phyloP scores from a whole-genome alignment of 2,113 vertebrate species.

The Notothenia rossii region DNA sequence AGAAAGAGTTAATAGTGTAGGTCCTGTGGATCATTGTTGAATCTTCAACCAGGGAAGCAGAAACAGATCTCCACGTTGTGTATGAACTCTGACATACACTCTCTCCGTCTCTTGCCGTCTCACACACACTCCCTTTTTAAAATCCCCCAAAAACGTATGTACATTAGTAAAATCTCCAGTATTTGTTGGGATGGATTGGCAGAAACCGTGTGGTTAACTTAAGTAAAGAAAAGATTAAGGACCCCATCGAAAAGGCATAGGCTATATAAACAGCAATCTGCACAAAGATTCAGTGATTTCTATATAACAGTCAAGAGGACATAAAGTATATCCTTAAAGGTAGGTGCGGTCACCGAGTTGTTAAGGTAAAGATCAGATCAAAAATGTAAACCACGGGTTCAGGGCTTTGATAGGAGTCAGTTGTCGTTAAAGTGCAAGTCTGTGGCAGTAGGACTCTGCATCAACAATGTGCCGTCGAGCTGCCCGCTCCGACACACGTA shows the following conservation, averaged over 20 bases:
- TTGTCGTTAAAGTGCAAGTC: conserved; percentile 88
- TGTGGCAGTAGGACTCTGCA: conserved; percentile 85
- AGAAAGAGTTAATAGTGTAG: conserved; percentile 49
- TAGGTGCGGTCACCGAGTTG: conserved; percentile 86
- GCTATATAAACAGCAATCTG: conserved; percentile 82
- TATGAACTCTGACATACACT: conserved; percentile 34
- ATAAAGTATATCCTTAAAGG: conserved; percentile 85
- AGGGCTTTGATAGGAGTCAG: conserved; percentile 82
- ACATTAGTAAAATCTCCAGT: conserved; percentile 69
- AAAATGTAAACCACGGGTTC: conserved; percentile 86
- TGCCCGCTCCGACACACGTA: conserved; percentile 63
- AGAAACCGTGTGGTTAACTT: conserved; percentile 70
- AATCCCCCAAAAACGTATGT: conserved; percentile 49
- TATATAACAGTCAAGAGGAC: conserved; percentile 87
- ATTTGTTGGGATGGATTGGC: conserved; percentile 68
- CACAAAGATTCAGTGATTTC: conserved; percentile 81
- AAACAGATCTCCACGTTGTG: conserved; percentile 28
- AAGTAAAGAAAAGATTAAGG: conserved; percentile 72
- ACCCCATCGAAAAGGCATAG: conserved; percentile 79
- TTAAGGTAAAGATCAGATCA: conserved; percentile 79
- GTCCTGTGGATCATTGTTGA: conserved; percentile 28
- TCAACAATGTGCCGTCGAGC: conserved; percentile 71
- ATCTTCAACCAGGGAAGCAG: conserved; percentile 43
- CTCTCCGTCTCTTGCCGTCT: conserved; percentile 53
- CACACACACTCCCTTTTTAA: conserved; percentile 37